phyloP scores from a whole-genome alignment of 2,113 vertebrate genomes.

The Carassius gibelio region DNA sequence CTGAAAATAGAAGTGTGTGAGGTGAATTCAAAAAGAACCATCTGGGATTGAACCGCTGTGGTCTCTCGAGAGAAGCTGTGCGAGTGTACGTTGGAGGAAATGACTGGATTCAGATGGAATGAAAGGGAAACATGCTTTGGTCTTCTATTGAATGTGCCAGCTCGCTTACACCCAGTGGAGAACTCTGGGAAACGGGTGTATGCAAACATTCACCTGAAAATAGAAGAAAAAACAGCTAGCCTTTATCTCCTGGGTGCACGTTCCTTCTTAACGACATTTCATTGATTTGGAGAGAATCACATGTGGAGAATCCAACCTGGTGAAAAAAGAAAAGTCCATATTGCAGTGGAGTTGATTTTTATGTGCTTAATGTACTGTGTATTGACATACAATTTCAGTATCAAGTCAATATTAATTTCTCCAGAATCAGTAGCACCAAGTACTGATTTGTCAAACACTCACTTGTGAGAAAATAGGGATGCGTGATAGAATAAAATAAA shows the following conservation, averaged over 20 bases:
- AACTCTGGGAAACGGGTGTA: constrained; percentile 13
- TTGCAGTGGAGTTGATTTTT: neutral
- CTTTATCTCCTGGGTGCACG: constrained; percentile 9
- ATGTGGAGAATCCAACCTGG: neutral
- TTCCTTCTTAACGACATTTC: neutral
- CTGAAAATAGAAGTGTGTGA: constrained; percentile 41
- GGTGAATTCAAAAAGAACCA: constrained; percentile 13
- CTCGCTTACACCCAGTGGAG: constrained; percentile 5
- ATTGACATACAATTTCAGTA: neutral
- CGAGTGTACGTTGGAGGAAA: constrained; percentile 2
- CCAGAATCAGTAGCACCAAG: no score
- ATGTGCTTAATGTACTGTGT: neutral
- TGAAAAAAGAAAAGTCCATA: no score
- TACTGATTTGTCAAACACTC: neutral
- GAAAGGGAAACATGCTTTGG: neutral
- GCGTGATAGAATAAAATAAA: neutral
- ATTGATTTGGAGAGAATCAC: neutral
- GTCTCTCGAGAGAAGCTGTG: constrained; percentile 25
- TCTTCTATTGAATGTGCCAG: constrained; percentile 23
- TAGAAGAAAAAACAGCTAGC: constrained; percentile 11
- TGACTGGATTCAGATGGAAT: neutral
- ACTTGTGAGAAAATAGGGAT: neutral
- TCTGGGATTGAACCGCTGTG: neutral
- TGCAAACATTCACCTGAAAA: constrained; percentile 28
- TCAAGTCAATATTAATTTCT: neutral